Percentiles rank a stretch among this genome's conserved stretches.
Conservation (phyloP, 2,113 vertebrate species). For the Pitta sordida region DNA sequence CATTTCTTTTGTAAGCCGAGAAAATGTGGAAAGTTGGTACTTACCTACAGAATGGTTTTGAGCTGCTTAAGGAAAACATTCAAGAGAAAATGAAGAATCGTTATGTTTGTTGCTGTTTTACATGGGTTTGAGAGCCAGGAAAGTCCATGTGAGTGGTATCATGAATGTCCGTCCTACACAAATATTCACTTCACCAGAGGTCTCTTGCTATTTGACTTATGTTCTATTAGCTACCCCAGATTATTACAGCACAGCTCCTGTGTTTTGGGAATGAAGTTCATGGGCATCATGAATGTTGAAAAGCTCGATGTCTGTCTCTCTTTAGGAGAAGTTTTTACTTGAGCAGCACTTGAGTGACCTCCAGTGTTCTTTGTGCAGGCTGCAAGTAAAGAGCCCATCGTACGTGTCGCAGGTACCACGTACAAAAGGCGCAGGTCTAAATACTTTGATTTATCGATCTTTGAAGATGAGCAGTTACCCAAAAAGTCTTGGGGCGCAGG, state of each 20-base stretch:
- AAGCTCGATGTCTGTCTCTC: fast-evolving
- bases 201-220: neutral
- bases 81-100: neutral
- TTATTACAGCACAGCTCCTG: neutral
- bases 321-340: neutral
- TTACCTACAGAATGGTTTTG: neutral
- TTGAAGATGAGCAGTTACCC: neutral
- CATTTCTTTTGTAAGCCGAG: neutral
- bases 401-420: neutral
- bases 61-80: neutral
- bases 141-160: neutral
- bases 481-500: neutral
- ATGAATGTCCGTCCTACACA: neutral
- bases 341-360: constrained; percentile 2
- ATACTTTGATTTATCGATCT: fast-evolving
- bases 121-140: neutral
- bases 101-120: neutral
- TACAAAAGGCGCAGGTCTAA: neutral
- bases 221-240: neutral
- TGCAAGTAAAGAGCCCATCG: neutral
- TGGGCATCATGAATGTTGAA: neutral
- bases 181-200: neutral
- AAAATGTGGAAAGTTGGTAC: neutral
- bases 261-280: neutral
- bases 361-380: neutral